Percentiles rank a stretch among this genome's conserved stretches.
These are phyloP conservation scores for Cossypha heuglini DNA, from an alignment of 2,797 vertebrate species.

Conservation along the genomic window DNA sequence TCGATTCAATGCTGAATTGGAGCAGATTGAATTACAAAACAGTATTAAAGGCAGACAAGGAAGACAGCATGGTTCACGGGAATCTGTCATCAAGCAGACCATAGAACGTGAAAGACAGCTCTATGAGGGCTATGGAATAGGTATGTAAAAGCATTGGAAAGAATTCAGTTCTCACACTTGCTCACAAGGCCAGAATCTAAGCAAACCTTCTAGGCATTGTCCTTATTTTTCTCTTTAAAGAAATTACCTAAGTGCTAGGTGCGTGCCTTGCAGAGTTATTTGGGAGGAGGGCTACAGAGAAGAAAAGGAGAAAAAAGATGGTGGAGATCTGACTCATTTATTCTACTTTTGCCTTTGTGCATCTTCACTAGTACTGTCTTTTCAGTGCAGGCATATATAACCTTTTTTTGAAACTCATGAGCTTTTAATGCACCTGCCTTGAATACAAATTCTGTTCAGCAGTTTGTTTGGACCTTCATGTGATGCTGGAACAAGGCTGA, in stretches of 20 bases:
- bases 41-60: conserved; percentile 93
- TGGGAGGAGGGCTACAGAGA: neutral
- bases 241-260: neutral
- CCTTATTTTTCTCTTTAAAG: neutral
- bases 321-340: neutral
- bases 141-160: conserved; percentile 67
- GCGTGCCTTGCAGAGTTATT: neutral
- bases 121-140: conserved; percentile 85
- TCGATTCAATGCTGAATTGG: conserved; percentile 87
- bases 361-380: neutral
- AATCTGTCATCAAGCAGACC: conserved; percentile 87
- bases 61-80: conserved; percentile 86
- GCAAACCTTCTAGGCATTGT: neutral
- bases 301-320: neutral
- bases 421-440: neutral
- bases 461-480: neutral
- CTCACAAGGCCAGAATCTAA: neutral
- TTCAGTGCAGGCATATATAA: neutral
- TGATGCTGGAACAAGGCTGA: neutral
- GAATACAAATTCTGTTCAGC: neutral
- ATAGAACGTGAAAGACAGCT: conserved; percentile 84
- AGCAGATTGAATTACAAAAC: conserved; percentile 92
- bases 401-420: neutral
- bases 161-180: neutral
- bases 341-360: neutral